Percentiles rank a stretch among this genome's conserved stretches.
These are phyloP conservation scores for Drosophila cardini DNA, from an alignment of 1,140 invertebrate species.

Conservation along the genomic window DNA sequence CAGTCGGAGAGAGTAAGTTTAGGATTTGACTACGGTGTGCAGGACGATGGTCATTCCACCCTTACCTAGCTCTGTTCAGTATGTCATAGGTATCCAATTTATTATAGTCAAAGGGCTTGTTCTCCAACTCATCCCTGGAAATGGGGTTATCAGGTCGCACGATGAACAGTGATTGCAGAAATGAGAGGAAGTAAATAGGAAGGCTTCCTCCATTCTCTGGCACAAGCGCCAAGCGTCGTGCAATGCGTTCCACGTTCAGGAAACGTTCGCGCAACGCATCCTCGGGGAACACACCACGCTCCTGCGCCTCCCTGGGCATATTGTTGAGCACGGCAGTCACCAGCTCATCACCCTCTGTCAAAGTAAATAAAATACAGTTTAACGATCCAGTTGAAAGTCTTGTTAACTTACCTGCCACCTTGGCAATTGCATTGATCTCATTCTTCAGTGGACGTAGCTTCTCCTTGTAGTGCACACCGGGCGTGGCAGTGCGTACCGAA, in stretches of 20 bases:
- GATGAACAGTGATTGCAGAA: slow-evolving; percentile 91
- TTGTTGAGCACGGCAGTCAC: slow-evolving; percentile 90
- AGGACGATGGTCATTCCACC: too few species aligned
- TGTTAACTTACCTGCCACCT: slow-evolving; percentile 87
- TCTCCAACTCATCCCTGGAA: slow-evolving; percentile 88
- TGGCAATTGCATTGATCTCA: slow-evolving; percentile 89
- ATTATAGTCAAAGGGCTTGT: slow-evolving; percentile 89
- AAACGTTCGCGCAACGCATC: slow-evolving; percentile 94
- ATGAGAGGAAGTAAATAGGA: slow-evolving; percentile 94
- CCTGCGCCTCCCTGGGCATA: slow-evolving; percentile 91
- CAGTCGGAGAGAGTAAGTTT: too few species aligned
- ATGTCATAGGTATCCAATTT: slow-evolving; percentile 94
- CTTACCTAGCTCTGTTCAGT: slow-evolving; percentile 92
- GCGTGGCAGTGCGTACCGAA: slow-evolving; percentile 88
- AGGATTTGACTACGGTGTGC: too few species aligned
- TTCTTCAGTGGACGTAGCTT: slow-evolving; percentile 90
- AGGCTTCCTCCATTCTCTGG: slow-evolving; percentile 92
- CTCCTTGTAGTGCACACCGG: slow-evolving; percentile 85
- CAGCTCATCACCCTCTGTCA: slow-evolving; percentile 87
- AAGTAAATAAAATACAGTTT: slow-evolving; percentile 1
- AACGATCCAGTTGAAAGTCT: fast-evolving
- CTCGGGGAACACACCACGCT: slow-evolving; percentile 94
- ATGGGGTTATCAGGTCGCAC: slow-evolving; percentile 88
- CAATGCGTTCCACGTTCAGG: slow-evolving; percentile 90
- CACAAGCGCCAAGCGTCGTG: slow-evolving; percentile 91